Conservation (phyloP, 2,888 invertebrate species). For the Rhaphigaster nebulosa region DNA sequence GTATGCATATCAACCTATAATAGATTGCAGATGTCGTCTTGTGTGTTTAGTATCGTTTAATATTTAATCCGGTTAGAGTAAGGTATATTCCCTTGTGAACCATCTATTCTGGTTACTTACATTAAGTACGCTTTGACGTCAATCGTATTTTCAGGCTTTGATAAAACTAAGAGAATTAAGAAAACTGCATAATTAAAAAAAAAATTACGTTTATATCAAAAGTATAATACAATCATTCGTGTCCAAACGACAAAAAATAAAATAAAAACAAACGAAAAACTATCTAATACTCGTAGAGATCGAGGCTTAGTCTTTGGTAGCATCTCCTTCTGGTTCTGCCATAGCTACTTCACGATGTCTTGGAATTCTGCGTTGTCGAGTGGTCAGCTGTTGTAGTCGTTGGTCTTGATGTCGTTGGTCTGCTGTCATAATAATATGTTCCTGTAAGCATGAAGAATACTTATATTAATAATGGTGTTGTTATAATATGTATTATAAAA, state of each 20-base stretch:
- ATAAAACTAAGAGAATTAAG: neutral
- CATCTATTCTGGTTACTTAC: no score
- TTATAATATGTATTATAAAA: no score
- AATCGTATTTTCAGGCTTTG: neutral
- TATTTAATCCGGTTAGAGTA: no score
- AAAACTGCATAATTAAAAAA: neutral
- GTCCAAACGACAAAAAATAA: neutral
- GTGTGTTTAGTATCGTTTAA: no score
- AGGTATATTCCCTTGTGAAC: no score
- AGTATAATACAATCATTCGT: constrained; percentile 39
- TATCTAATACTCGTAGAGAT: constrained; percentile 46
- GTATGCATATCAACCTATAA: no score
- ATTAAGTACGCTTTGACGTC: no score
- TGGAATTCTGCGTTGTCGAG: constrained; percentile 36
- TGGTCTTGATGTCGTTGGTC: constrained; percentile 46
- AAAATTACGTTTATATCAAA: constrained; percentile 47
- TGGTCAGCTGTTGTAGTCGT: constrained; percentile 31
- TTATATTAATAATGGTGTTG: neutral
- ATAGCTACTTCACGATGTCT: neutral
- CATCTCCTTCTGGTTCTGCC: neutral
- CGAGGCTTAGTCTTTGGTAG: constrained; percentile 39
- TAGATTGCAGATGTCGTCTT: no score
- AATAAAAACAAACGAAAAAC: constrained; percentile 27
- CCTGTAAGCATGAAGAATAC: constrained; percentile 1
- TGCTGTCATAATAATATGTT: constrained; percentile 43